Conservation (phyloP, 2,113 vertebrate genomes). For the Cyanoramphus novaezelandiae region DNA sequence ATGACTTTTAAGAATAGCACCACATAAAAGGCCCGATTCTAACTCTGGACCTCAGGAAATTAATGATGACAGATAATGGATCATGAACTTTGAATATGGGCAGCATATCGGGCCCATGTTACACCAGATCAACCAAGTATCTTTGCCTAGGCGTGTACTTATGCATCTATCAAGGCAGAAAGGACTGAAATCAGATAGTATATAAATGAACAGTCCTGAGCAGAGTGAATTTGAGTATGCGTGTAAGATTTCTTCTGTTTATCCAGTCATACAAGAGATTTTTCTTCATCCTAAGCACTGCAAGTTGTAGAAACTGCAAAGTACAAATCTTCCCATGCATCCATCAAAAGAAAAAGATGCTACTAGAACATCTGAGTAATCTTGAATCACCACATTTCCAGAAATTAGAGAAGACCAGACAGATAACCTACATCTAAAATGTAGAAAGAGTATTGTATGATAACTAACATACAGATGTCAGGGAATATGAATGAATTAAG, state of each 20-base stretch:
- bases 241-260: neutral
- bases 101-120: neutral
- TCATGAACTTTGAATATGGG: neutral
- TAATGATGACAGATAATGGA: neutral
- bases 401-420: neutral
- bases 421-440: neutral
- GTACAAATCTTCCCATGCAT: neutral
- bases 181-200: neutral
- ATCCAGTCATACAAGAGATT: neutral
- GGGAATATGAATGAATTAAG: neutral
- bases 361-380: neutral
- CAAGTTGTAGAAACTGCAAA: neutral
- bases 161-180: neutral
- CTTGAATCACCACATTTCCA: neutral
- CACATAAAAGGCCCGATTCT: neutral
- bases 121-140: neutral
- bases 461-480: neutral
- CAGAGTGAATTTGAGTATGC: neutral
- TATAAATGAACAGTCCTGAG: neutral
- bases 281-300: neutral
- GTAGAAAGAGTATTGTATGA: neutral
- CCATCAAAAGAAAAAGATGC: neutral
- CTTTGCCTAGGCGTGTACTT: neutral
- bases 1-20: neutral
- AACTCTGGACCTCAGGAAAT: neutral